Evolutionary conservation across 2,888 invertebrate species (phyloP).

Genomic region (Mythimna lalbum): DNA sequence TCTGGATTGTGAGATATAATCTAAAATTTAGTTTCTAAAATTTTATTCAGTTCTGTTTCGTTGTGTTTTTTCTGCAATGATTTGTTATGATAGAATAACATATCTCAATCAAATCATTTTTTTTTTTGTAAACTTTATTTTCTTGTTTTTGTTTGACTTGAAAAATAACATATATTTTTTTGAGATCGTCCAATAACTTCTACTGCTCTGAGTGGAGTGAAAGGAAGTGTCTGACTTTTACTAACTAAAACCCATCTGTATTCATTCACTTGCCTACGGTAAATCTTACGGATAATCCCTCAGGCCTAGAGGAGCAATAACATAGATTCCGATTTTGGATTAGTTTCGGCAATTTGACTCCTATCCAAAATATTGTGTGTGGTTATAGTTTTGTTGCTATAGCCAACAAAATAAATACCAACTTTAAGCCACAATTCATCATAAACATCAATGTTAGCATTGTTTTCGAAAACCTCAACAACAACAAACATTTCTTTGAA

Average conservation of each 20-base stretch:
- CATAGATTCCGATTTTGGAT: neutral
- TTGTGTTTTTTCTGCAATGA: constrained; percentile 1
- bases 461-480: neutral
- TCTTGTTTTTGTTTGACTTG: no score
- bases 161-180: no score
- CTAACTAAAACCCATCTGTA: no score
- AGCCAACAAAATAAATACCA: neutral
- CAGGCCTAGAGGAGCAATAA: no score
- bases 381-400: neutral
- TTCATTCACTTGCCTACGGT: neutral
- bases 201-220: no score
- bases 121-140: no score
- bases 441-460: neutral
- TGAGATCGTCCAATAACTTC: no score
- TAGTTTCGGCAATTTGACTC: neutral
- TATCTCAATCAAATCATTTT: no score
- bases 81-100: no score
- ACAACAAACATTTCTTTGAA: constrained; percentile 14
- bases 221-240: no score
- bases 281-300: neutral
- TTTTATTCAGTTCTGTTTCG: constrained; percentile 18
- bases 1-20: constrained; percentile 12
- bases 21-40: constrained; percentile 14
- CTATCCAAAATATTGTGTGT: neutral
- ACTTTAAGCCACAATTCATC: neutral